phyloP scores from a whole-genome alignment of 2,797 vertebrate genomes.

The Hippocampus kuda region DNA sequence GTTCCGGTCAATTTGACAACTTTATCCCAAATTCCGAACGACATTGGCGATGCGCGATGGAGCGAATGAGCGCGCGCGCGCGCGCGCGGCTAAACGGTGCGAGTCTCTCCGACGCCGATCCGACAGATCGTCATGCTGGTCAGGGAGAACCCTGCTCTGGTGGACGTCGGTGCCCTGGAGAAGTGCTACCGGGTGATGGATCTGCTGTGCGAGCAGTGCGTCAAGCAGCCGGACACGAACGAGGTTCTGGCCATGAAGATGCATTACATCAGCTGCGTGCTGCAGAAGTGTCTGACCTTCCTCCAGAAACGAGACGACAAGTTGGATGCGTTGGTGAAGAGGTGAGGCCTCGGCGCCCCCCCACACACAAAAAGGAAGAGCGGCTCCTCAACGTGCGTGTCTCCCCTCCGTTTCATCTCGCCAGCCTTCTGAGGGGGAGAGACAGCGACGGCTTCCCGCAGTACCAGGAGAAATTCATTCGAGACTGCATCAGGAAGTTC shows the following conservation, averaged over 20 bases:
- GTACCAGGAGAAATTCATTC: constrained; percentile 77
- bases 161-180: constrained; percentile 71
- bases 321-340: constrained; percentile 75
- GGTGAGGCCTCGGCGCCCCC: constrained; percentile 40
- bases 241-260: constrained; percentile 86
- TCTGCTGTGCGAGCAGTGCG: constrained; percentile 81
- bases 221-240: constrained; percentile 82
- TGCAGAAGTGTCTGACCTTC: constrained; percentile 73
- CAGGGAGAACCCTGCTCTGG: constrained; percentile 79
- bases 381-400: too few relatives aligned
- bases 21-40: too few relatives aligned
- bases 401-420: not conserved
- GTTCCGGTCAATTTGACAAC: too few relatives aligned
- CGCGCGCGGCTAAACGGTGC: too few relatives aligned
- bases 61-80: too few relatives aligned
- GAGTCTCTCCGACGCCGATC: not conserved
- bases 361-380: too few relatives aligned
- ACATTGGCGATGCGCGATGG: too few relatives aligned
- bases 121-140: constrained; percentile 80
- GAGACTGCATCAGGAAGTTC: constrained; percentile 79
- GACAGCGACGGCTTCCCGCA: constrained; percentile 75
- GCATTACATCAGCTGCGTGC: constrained; percentile 87
- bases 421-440: constrained; percentile 74
- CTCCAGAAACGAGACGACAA: constrained; percentile 77
- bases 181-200: constrained; percentile 83